Percentiles rank a stretch among this genome's conserved stretches.
These are phyloP conservation scores for Vidua chalybeata DNA, from an alignment of 2,113 vertebrate species.

Conservation along the genomic window DNA sequence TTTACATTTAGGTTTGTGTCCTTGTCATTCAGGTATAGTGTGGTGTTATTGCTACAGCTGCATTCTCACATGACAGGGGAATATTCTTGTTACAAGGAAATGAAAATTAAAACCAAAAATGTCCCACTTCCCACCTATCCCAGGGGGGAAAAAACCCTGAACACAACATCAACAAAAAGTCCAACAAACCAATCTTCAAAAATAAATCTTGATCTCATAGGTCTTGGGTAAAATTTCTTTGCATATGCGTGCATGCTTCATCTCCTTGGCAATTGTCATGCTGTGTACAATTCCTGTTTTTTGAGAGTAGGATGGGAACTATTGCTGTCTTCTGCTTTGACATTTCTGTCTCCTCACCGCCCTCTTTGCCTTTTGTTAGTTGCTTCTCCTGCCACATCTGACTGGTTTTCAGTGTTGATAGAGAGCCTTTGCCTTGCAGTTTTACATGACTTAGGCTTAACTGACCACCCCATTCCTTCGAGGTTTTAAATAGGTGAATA, in stretches of 20 bases:
- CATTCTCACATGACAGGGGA: neutral
- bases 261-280: constrained; percentile 9
- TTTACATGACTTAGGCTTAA: neutral
- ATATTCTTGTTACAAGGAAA: neutral
- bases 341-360: neutral
- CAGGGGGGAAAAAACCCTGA: rapidly evolving
- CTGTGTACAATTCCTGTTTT: neutral
- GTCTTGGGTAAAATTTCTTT: neutral
- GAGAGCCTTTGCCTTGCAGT: neutral
- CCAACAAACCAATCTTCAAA: neutral
- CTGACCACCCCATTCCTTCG: neutral
- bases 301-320: neutral
- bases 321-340: neutral
- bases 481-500: constrained; percentile 41
- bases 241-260: neutral
- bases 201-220: neutral
- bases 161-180: neutral
- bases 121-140: too few species aligned
- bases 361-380: neutral
- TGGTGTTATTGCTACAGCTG: neutral
- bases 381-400: neutral
- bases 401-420: neutral
- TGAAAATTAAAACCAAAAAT: neutral
- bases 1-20: neutral
- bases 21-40: neutral